Base-by-base conservation (phyloP, 1,140 invertebrate species). In the Drosophila teissieri region DNA sequence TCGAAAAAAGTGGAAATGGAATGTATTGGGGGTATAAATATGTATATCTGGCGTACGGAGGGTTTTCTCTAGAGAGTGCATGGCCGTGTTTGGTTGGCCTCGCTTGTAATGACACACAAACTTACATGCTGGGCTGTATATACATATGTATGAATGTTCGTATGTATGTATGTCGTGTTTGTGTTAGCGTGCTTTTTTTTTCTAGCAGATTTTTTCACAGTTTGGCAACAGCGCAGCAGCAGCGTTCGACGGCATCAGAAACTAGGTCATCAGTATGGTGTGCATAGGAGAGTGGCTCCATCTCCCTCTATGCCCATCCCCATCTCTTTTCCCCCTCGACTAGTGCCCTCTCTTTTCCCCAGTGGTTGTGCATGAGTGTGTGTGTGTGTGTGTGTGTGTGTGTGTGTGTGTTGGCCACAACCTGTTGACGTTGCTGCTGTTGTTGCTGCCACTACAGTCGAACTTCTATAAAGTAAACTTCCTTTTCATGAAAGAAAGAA, bases 181-280 rank as follows among this genome's bases (percentile, higher is more conserved):
- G 31, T 58, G 37, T 54, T 55, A 40, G 39, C 44, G 42, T 65
- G 46, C 27, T 63, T 45, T 48, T 48, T 48, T 70, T 42, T 75
- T 63, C 53, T 67, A 79, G 69, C 76, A 39, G 54, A 67, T 78
- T 70, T 70, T 76, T 73, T 55, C 57, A 80, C 65, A 65, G 80
- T 85, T 84, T 85, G 81, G 81, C 81, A 85, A 67, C 52, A 68
- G 63, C 60, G 61, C 56, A 55, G 64, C 80, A 74, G 53, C 63
- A 51, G 49, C 49, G 40, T 57, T 63, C 77, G 46, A 65, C 45
- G 64, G 63, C 45, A 85, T 67, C 81, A 51, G 64, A 90, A 89
- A 90, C 78, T 81, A 60, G 86, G 86, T 90, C 85, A 84, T 53
- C 52, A 52, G 52, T 44, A 34, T 51, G 17, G 57, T 67, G 68